Base-by-base conservation (phyloP, 2,888 invertebrate genomes). In the Prosapia bicincta region DNA sequence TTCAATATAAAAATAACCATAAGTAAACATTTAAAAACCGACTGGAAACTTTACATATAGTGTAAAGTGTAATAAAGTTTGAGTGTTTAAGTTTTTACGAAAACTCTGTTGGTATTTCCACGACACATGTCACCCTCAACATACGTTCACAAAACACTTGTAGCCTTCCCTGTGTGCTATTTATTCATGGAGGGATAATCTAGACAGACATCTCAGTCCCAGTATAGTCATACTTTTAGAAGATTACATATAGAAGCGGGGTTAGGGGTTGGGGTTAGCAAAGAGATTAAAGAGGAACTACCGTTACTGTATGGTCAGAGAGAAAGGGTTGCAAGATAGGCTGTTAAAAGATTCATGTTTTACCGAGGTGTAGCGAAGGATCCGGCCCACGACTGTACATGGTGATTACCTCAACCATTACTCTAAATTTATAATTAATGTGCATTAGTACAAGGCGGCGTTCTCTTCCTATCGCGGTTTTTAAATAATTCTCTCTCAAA, bases 271-370 rank as follows among this genome's bases (percentile, higher is more conserved):
- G 26, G 30, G 9, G 23, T 10, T 20, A 38, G 65, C 30, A 70
- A 30, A 72, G 66, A 43, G 24, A 38, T 26, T 65, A 30, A 69
- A 65, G 24, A 66, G 38, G 76, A 26, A 67, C n/a, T n/a, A n/a
- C n/a, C n/a, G n/a, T n/a, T n/a, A n/a, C n/a, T n/a, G 66, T 26
- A 54, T 30, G 68, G 76, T 66, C 38, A 66, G 26, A 67, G 67
- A 71, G 74, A 69, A 69, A 70, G 76, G 73, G 70, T 70, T 43
- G 68, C 65, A 70, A 78, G 73, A 78, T 74, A 69, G 76, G 20
- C 54, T 54, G 54, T 54, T 54, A 54, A 54, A 54, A 54, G 20
- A 54, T 54, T 54, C 54, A 54, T 54, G 54, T 54, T 54, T 54
- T 54, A 20, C 20, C 13, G 54, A 54, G n/a, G 54, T 20, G 20